phyloP scores from a whole-genome alignment of 2,797 vertebrate species.

The Cossypha heuglini region DNA sequence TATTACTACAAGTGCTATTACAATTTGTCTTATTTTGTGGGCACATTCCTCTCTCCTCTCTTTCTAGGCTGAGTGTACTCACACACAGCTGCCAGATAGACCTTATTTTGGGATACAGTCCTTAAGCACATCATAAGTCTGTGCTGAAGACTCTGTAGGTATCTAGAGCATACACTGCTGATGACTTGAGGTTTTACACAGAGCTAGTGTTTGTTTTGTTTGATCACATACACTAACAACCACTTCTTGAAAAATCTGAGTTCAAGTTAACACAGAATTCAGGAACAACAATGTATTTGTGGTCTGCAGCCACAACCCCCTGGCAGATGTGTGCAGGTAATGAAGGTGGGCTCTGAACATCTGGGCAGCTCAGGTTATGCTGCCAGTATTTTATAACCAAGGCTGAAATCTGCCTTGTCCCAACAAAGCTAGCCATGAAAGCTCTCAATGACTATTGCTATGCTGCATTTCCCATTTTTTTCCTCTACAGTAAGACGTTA shows the following conservation, averaged over 20 bases:
- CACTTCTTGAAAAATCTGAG: background rate
- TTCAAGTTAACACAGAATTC: background rate
- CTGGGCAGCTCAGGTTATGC: background rate
- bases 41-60: background rate
- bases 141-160: background rate
- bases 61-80: background rate
- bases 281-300: background rate
- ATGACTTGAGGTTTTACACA: background rate
- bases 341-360: background rate
- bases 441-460: background rate
- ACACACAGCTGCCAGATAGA: background rate
- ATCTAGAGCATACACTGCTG: background rate
- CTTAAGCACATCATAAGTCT: background rate
- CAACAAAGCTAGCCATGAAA: background rate
- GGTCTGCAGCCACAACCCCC: background rate
- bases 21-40: background rate
- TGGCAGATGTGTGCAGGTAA: rapidly evolving
- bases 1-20: background rate
- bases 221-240: background rate
- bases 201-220: background rate
- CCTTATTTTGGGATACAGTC: background rate
- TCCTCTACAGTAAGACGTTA: background rate
- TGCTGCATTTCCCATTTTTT: background rate
- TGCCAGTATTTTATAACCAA: background rate
- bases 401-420: background rate